A percentile compares a stretch with the other conserved stretches of the same genome.
These are phyloP conservation scores for Ericerus pela DNA, from an alignment of 1,140 invertebrate genomes.

Conservation along the genomic window DNA sequence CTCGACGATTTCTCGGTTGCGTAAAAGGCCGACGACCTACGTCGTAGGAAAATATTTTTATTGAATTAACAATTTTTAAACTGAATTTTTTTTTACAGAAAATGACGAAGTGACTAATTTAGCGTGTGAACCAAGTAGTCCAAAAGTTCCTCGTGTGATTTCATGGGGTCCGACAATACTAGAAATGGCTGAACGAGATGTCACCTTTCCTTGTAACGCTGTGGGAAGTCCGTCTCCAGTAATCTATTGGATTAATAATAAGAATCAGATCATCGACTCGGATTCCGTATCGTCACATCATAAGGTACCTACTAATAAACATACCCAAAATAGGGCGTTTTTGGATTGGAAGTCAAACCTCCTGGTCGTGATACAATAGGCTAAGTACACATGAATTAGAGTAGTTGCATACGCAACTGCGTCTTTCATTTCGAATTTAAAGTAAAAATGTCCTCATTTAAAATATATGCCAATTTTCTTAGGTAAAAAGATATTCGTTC, in stretches of 20 bases:
- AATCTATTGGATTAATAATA: constrained; percentile 45
- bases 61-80: too few relatives aligned
- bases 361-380: too few relatives aligned
- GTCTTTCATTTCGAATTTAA: too few relatives aligned
- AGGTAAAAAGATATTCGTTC: too few relatives aligned
- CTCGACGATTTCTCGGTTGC: too few relatives aligned
- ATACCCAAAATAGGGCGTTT: too few relatives aligned
- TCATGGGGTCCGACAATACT: constrained; percentile 31
- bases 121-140: background rate
- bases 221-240: constrained; percentile 44
- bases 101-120: background rate
- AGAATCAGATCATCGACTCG: constrained; percentile 17
- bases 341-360: too few relatives aligned
- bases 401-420: too few relatives aligned
- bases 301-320: background rate
- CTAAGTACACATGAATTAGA: too few relatives aligned
- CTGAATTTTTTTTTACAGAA: constrained; percentile 1
- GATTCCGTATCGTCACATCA: background rate
- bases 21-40: too few relatives aligned
- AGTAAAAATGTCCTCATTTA: too few relatives aligned
- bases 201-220: constrained; percentile 53
- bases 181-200: constrained; percentile 40
- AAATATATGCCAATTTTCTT: too few relatives aligned
- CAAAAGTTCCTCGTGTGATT: constrained; percentile 30
- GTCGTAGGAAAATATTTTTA: background rate